Evolutionary conservation across 2,888 invertebrate species (phyloP).

Genomic region (Odontomyia ornata): DNA sequence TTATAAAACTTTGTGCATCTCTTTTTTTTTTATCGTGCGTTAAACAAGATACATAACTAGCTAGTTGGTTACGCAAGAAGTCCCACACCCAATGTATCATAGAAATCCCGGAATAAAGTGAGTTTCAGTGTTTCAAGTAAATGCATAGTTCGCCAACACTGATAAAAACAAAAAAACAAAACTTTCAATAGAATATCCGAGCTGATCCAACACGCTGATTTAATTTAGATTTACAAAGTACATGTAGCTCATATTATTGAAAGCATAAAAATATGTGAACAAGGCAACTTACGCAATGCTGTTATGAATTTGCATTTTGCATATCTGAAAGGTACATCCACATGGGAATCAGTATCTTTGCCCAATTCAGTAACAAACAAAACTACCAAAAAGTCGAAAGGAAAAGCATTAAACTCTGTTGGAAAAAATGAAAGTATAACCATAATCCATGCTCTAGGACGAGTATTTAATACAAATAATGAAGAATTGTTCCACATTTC

Average conservation of each 20-base stretch:
- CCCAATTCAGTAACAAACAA: slow-evolving; percentile 13
- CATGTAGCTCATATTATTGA: slow-evolving; percentile 71
- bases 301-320: slow-evolving; percentile 86
- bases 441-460: slow-evolving; percentile 78
- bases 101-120: too few species aligned
- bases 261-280: slow-evolving; percentile 74
- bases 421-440: slow-evolving; percentile 76
- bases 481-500: slow-evolving; percentile 70
- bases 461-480: slow-evolving; percentile 79
- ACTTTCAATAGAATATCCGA: slow-evolving; percentile 73
- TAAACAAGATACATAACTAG: too few species aligned
- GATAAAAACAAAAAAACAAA: slow-evolving; percentile 74
- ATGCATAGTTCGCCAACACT: slow-evolving; percentile 75
- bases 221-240: slow-evolving; percentile 64
- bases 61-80: too few species aligned
- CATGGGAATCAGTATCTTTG: neutral
- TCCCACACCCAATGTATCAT: too few species aligned
- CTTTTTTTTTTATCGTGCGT: too few species aligned
- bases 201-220: slow-evolving; percentile 62
- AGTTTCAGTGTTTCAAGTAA: too few species aligned
- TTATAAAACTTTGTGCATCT: too few species aligned
- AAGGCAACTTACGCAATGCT: slow-evolving; percentile 85
- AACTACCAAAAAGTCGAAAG: slow-evolving; percentile 50
- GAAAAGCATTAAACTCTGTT: slow-evolving; percentile 65
- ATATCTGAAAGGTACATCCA: slow-evolving; percentile 71